Evolutionary conservation across 2,797 vertebrate genomes (phyloP), one percentile per base, ranked within the genome.

Genomic region (Tiaroga cobitis): DNA sequence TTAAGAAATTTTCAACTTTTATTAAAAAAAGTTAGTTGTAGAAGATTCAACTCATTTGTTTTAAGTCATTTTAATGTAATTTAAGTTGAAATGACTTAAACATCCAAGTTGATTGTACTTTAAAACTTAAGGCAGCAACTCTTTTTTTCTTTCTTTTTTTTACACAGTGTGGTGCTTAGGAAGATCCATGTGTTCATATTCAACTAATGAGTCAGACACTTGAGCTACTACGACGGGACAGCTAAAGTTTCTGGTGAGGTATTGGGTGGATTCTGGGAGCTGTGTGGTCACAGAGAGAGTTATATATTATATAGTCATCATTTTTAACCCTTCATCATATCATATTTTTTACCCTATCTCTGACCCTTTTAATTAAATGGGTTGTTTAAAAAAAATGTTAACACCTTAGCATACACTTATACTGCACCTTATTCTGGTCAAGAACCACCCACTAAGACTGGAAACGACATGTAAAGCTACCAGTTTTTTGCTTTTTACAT

Each of bases 221-320:
- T 68, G 81, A 80, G 68, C 76, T 80, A 49, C 68, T 59, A 59
- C 7, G 2, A n/a, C 24, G 2, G 39, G 67, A 39, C 21, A 8
- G 46, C 61, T 87, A 59, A 75, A 13, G 86, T 87, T 80, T 87
- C 46, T 54, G 26, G 5, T 51, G 73, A 61, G 76, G 76, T 68
- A 46, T 78, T 83, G 43, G 43, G 81, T 83, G 32, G 59, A 83
- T 72, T 68, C 29, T 80, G 39, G 37, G 59, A 86, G 70, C 18
- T 43, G 51, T 32, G 46, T 68, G 18, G 76, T 72, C 68, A 26
- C 41, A n/a, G 43, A 80, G 39, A 4, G 39, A 49, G 18, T 15
- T 59, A 59, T n/a, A n/a, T 11, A 59, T 61, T 11, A 61, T n/a
- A 26, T 2, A 29, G n/a, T 65, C n/a, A 32, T 16, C 6, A 18